Conservation (phyloP, 1,140 invertebrate species). For the Drosophila murphyi region DNA sequence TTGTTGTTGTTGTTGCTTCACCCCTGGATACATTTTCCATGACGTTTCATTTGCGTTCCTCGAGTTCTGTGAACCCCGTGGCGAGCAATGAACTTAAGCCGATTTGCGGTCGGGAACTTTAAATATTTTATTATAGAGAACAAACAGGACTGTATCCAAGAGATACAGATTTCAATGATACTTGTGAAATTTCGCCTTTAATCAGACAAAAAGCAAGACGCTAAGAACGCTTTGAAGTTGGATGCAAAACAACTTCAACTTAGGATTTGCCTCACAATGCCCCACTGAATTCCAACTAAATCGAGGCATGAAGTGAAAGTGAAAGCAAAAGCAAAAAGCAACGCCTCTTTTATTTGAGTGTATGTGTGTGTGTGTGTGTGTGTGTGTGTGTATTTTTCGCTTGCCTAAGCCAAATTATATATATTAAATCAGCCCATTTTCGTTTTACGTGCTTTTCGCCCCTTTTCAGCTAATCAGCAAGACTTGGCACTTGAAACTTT, state of each 20-base stretch:
- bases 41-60: conserved; percentile 23
- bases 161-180: not conserved
- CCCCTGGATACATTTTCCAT: not conserved
- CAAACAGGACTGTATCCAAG: not conserved
- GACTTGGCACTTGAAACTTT: conserved; percentile 43
- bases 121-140: conserved; percentile 13
- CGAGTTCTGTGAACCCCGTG: conserved; percentile 13
- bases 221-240: conserved; percentile 34
- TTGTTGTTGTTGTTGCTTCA: conserved; percentile 16
- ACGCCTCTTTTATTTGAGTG: not conserved
- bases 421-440: conserved; percentile 15
- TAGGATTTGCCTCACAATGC: not conserved
- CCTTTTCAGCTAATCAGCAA: conserved; percentile 49
- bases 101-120: conserved; percentile 5
- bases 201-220: conserved; percentile 8
- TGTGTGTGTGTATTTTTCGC: not conserved
- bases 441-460: not conserved
- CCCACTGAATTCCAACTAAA: not conserved
- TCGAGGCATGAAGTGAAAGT: not conserved
- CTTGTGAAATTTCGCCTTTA: conserved; percentile 27
- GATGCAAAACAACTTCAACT: conserved; percentile 11
- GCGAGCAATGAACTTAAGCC: conserved; percentile 22
- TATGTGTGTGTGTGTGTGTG: not conserved
- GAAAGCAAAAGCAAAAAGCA: not conserved
- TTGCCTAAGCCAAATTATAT: conserved; percentile 37